Conservation (phyloP, 2,113 vertebrate genomes). For the Cygnus atratus region DNA sequence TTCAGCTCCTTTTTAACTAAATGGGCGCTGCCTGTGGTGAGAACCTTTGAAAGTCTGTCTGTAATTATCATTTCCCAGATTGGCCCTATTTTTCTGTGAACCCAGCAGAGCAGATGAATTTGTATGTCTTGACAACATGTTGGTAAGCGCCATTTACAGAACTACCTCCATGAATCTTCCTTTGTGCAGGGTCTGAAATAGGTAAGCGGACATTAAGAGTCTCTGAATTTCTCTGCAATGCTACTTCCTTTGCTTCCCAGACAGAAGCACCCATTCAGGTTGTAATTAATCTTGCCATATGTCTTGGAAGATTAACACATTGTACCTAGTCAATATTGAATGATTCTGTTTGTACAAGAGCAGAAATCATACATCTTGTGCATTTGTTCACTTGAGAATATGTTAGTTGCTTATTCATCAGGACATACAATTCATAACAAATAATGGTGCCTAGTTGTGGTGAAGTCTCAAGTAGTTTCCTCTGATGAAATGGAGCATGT, state of each 20-base stretch:
- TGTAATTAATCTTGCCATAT: neutral
- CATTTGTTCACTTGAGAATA: neutral
- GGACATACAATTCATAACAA: neutral
- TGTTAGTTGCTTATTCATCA: neutral
- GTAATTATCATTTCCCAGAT: neutral
- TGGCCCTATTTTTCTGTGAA: neutral
- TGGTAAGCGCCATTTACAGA: neutral
- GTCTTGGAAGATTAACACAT: neutral
- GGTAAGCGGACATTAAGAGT: neutral
- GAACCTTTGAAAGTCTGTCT: neutral
- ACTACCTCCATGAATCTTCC: neutral
- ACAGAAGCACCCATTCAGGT: neutral
- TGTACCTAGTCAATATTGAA: neutral
- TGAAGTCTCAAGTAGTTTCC: neutral
- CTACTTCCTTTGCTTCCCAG: neutral
- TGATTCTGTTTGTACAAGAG: neutral
- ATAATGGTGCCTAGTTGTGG: neutral
- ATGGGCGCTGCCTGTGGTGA: neutral
- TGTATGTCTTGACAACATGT: neutral
- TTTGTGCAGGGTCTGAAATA: neutral
- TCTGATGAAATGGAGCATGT: neutral
- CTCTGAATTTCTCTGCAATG: neutral
- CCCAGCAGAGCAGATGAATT: neutral
- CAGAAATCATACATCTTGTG: neutral
- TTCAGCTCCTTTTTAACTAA: neutral